Conservation (phyloP, 2,797 vertebrate species). For the Sebastes minor region DNA sequence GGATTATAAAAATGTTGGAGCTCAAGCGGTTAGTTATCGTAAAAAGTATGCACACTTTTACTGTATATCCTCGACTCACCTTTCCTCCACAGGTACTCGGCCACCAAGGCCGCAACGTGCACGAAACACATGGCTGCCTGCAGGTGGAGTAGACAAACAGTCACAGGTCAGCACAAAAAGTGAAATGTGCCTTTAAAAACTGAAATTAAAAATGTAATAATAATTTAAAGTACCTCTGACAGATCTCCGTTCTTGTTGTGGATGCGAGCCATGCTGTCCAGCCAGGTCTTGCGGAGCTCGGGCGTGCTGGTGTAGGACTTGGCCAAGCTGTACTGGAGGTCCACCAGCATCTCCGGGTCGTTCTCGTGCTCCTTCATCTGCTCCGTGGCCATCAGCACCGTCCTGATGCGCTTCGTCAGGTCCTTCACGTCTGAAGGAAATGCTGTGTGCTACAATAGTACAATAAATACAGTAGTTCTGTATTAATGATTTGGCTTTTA, state of each 20-base stretch:
- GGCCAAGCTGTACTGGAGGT: slow-evolving; percentile 98
- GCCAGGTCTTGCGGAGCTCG: slow-evolving; percentile 97
- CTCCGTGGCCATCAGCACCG: slow-evolving; percentile 97
- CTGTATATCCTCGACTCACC: slow-evolving; percentile 75
- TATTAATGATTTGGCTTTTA: background rate
- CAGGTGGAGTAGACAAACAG: slow-evolving; percentile 14
- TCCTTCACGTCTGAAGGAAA: slow-evolving; percentile 98
- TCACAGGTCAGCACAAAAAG: background rate
- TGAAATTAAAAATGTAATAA: background rate
- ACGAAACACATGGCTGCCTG: slow-evolving; percentile 98
- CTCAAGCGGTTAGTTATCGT: background rate
- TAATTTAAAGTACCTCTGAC: slow-evolving; percentile 85
- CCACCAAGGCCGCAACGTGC: slow-evolving; percentile 96
- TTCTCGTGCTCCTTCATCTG: slow-evolving; percentile 99
- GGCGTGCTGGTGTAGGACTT: slow-evolving; percentile 98
- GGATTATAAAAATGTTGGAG: slow-evolving; percentile 10
- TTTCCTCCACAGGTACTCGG: slow-evolving; percentile 97
- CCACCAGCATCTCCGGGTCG: slow-evolving; percentile 98
- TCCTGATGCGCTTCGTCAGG: slow-evolving; percentile 96
- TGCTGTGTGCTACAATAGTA: slow-evolving; percentile 86
- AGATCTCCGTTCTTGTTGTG: slow-evolving; percentile 96
- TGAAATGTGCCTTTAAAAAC: background rate
- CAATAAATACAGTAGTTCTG: background rate
- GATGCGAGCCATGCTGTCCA: slow-evolving; percentile 98
- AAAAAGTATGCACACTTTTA: background rate